A percentile compares a stretch with the other conserved stretches of the same genome.
These are phyloP conservation scores for Plebejus anna DNA, from an alignment of 2,888 invertebrate species.

Conservation along the genomic window DNA sequence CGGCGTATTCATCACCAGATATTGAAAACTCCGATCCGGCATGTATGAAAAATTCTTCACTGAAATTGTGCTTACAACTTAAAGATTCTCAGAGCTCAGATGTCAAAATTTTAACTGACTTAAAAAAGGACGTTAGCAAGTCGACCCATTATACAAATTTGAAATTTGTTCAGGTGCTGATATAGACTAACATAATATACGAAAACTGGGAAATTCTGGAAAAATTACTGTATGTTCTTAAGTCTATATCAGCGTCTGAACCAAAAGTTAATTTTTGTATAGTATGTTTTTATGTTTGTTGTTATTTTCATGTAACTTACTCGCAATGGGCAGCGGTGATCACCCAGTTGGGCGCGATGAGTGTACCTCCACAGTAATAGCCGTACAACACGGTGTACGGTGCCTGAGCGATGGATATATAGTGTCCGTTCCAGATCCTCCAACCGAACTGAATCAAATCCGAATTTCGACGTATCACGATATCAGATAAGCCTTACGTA, in stretches of 20 bases:
- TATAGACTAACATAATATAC: too few species aligned
- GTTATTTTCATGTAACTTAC: neutral
- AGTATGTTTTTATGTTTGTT: too few species aligned
- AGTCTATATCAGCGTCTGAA: too few species aligned
- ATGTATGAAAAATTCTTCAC: neutral
- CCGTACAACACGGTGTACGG: neutral
- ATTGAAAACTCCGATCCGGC: neutral
- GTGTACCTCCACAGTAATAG: neutral
- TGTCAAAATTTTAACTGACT: too few species aligned
- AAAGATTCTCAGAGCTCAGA: too few species aligned
- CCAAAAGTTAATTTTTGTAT: too few species aligned
- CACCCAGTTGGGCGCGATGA: neutral
- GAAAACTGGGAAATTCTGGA: too few species aligned
- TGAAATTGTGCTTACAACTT: neutral
- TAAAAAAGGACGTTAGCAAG: too few species aligned
- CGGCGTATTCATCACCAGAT: neutral
- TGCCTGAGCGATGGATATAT: neutral
- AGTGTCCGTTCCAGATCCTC: neutral
- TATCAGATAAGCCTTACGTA: too few species aligned
- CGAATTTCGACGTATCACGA: neutral
- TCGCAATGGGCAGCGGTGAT: neutral
- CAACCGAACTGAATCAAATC: neutral
- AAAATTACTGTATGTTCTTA: too few species aligned
- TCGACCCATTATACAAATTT: too few species aligned
- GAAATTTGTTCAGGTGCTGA: too few species aligned